Conservation (phyloP, 2,113 vertebrate genomes). For the Circaetus gallicus region DNA sequence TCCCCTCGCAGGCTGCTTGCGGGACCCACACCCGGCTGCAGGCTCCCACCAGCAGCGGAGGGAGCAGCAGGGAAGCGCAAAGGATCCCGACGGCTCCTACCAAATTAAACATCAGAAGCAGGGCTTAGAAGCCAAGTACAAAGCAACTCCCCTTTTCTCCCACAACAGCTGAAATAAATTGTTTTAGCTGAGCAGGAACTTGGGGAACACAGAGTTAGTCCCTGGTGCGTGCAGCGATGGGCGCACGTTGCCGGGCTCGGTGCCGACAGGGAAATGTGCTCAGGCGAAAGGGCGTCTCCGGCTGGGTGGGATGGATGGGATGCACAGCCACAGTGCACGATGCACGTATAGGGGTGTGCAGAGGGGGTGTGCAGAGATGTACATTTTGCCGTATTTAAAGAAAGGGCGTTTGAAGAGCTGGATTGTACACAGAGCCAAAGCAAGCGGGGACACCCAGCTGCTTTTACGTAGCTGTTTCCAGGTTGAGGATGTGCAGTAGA, state of each 20-base stretch:
- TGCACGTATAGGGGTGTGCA: no score
- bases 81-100: rapidly evolving
- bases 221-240: not conserved
- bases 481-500: not conserved
- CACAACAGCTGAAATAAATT: not conserved
- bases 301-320: not conserved
- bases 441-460: not conserved
- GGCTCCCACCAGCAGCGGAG: not conserved
- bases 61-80: not conserved
- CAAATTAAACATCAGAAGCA: not conserved
- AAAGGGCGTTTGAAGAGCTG: not conserved
- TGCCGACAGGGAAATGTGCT: rapidly evolving
- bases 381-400: not conserved
- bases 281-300: not conserved
- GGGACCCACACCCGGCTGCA: not conserved
- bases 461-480: not conserved
- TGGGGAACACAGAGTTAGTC: not conserved
- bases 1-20: not conserved
- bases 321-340: no score
- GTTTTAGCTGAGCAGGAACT: not conserved
- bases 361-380: not conserved
- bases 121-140: not conserved
- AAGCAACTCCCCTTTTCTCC: not conserved
- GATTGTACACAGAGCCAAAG: not conserved
- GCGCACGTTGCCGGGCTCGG: rapidly evolving